These are phyloP conservation scores for Miltochrista miniata DNA, from an alignment of 2,888 invertebrate species.

Conservation along the genomic window DNA sequence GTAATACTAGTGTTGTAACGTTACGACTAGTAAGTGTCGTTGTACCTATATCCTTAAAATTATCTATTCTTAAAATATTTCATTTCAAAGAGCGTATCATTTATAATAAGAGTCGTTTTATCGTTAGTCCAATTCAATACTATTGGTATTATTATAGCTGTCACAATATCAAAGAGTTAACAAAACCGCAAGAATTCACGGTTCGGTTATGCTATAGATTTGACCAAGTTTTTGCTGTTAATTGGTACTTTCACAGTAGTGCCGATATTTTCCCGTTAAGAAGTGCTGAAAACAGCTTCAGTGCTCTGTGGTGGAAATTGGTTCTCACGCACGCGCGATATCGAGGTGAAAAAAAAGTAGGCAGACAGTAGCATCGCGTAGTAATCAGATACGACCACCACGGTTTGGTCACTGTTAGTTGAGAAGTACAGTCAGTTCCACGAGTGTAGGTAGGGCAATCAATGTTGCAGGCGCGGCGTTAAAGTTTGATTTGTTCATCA, in stretches of 20 bases:
- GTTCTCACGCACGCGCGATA: conserved; percentile 75
- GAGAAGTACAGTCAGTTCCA: conserved; percentile 47
- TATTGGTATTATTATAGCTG: conserved; percentile 15
- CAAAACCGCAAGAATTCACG: conserved; percentile 35
- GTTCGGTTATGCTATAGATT: conserved; percentile 30
- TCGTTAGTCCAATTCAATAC: conserved; percentile 21
- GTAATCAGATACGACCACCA: conserved; percentile 61
- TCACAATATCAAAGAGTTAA: conserved; percentile 15
- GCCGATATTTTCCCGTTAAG: conserved; percentile 35
- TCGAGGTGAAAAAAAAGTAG: conserved; percentile 43
- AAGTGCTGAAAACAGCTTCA: conserved; percentile 32
- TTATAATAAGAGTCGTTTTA: neutral
- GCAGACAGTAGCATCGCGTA: conserved; percentile 63
- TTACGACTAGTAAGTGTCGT: no score
- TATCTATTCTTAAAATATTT: no score
- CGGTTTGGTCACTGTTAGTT: conserved; percentile 34
- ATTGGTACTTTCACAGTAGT: conserved; percentile 37
- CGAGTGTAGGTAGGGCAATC: neutral
- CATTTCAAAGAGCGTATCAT: no score
- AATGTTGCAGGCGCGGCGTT: no score
- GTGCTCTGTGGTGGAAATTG: conserved; percentile 43
- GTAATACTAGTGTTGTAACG: no score
- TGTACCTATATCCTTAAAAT: no score
- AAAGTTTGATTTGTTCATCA: no score
- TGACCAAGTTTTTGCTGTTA: conserved; percentile 22